A percentile compares a stretch with the other conserved stretches of the same genome.
Evolutionary conservation across 1,140 invertebrate species (phyloP).

Genomic region (Homalodisca vitripennis): DNA sequence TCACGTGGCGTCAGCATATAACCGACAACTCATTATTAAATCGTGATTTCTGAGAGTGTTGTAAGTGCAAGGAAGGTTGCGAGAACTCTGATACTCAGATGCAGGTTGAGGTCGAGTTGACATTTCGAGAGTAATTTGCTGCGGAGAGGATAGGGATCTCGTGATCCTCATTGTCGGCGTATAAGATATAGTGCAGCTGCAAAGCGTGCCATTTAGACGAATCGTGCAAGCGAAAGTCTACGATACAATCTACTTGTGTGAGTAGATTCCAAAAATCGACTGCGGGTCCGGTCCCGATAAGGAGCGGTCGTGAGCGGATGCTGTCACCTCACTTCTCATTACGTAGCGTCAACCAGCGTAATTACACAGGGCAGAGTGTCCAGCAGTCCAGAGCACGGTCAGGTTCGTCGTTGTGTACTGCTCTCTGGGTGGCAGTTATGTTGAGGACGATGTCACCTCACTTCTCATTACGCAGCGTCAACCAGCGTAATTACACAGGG

Average conservation of each 20-base stretch:
- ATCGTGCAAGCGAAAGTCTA: slow-evolving; percentile 19
- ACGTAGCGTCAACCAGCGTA: neutral
- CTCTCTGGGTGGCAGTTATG: no score
- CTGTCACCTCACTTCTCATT: slow-evolving; percentile 20
- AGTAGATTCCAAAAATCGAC: slow-evolving; percentile 14
- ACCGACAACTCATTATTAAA: no score
- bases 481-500: no score
- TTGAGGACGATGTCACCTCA: slow-evolving; percentile 10
- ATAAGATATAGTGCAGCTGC: slow-evolving; percentile 6
- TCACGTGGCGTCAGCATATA: no score
- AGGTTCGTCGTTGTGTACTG: no score
- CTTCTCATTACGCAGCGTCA: slow-evolving; percentile 8
- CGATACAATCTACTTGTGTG: neutral
- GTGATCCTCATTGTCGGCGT: slow-evolving; percentile 4
- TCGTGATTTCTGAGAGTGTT: no score
- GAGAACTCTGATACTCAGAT: neutral
- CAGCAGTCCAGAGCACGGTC: neutral
- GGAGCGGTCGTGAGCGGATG: neutral
- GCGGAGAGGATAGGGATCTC: slow-evolving; percentile 20
- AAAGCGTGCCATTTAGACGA: slow-evolving; percentile 23
- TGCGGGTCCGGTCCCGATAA: slow-evolving; percentile 11
- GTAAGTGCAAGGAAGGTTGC: no score
- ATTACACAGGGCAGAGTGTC: neutral
- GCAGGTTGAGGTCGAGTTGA: slow-evolving; percentile 1
- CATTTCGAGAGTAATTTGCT: slow-evolving; percentile 23